phyloP scores from a whole-genome alignment of 2,113 vertebrate genomes.

The Clarias magur region DNA sequence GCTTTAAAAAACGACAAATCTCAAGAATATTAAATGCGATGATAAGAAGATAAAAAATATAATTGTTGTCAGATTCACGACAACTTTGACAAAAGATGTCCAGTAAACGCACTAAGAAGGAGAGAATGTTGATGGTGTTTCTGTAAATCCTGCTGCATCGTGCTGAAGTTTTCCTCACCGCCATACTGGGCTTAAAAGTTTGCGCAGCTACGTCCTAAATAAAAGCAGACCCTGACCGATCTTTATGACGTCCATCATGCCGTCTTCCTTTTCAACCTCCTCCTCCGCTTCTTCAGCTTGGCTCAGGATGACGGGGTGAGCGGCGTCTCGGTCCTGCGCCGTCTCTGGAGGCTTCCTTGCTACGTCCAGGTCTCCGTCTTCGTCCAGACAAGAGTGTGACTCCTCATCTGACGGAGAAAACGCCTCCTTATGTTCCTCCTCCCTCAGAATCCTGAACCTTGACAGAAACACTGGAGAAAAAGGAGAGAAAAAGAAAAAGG shows the following conservation, averaged over 20 bases:
- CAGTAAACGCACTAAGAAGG: too few relatives aligned
- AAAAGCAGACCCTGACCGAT: constrained; percentile 55
- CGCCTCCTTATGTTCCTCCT: constrained; percentile 1
- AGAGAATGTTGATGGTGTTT: too few relatives aligned
- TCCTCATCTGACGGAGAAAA: background rate
- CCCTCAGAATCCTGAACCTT: constrained; percentile 78
- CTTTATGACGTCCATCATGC: constrained; percentile 47
- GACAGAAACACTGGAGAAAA: constrained; percentile 82
- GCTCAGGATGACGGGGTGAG: constrained; percentile 76
- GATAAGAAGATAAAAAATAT: background rate
- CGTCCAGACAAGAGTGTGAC: constrained; percentile 69
- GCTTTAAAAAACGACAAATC: background rate
- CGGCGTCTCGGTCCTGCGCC: constrained; percentile 62
- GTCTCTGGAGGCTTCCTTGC: constrained; percentile 68
- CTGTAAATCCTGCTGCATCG: background rate
- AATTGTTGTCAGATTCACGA: background rate
- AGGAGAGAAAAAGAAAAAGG: background rate
- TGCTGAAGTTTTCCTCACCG: background rate
- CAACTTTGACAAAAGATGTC: too few relatives aligned
- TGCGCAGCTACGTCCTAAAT: background rate
- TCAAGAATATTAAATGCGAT: background rate
- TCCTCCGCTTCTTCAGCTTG: constrained; percentile 62
- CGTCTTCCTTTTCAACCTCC: constrained; percentile 28
- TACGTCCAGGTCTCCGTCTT: constrained; percentile 88
- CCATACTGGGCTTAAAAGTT: background rate